A percentile compares a stretch with the other conserved stretches of the same genome.
These are phyloP conservation scores for Bostrychus sinensis DNA, from an alignment of 2,113 vertebrate species.

Conservation along the genomic window DNA sequence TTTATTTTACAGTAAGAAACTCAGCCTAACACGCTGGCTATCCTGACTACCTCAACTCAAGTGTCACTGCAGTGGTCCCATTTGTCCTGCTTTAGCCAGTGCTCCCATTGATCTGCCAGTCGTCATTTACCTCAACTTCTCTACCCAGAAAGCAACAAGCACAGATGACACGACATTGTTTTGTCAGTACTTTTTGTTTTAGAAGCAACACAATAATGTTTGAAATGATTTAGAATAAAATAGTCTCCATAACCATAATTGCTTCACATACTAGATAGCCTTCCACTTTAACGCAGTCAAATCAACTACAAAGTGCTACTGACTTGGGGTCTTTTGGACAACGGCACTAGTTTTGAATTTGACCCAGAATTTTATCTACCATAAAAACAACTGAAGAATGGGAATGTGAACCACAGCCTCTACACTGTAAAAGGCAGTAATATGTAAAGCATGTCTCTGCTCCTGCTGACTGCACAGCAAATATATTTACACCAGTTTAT, in stretches of 20 bases:
- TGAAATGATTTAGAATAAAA: constrained; percentile 2
- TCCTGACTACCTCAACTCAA: constrained; percentile 80
- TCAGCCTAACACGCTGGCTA: constrained; percentile 42
- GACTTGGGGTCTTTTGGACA: background rate
- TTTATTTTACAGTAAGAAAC: constrained; percentile 63
- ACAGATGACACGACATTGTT: background rate
- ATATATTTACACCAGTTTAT: background rate
- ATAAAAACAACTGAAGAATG: constrained; percentile 27
- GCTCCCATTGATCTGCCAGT: constrained; percentile 7
- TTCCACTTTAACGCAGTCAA: constrained; percentile 38
- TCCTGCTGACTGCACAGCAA: constrained; percentile 45
- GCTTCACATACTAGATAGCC: background rate
- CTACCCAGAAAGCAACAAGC: constrained; percentile 7
- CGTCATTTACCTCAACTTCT: constrained; percentile 54
- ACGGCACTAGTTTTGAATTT: constrained; percentile 18
- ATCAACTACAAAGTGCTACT: constrained; percentile 9
- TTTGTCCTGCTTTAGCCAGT: constrained; percentile 25
- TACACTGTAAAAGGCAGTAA: constrained; percentile 1
- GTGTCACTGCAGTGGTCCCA: constrained; percentile 50
- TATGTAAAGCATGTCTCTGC: constrained; percentile 17
- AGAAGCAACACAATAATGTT: constrained; percentile 25
- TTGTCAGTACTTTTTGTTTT: background rate
- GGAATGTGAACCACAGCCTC: constrained; percentile 29
- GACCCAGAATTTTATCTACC: constrained; percentile 32
- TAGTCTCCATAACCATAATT: background rate